phyloP scores from a whole-genome alignment of 2,113 vertebrate species.

The Otus sunia region DNA sequence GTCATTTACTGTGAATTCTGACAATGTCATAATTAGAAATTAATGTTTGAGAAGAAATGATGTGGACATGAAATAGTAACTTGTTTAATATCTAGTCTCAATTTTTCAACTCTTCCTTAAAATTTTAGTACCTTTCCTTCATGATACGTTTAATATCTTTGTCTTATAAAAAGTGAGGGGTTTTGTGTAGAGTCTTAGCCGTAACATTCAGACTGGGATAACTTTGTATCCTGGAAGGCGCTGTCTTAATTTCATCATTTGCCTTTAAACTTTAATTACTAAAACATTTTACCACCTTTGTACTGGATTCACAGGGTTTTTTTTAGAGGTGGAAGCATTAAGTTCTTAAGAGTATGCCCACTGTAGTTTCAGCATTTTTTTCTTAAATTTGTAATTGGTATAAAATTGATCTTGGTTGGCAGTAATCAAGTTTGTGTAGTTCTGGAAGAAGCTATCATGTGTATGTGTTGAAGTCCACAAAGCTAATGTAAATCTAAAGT shows the following conservation, averaged over 20 bases:
- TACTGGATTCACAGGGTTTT: neutral
- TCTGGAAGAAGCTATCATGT: neutral
- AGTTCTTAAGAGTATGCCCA: neutral
- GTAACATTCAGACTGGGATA: neutral
- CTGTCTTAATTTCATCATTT: neutral
- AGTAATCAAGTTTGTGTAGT: neutral
- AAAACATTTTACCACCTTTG: neutral
- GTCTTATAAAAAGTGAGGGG: neutral
- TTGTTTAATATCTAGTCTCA: neutral
- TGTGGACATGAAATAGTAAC: neutral
- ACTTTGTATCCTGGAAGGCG: neutral
- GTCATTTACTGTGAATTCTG: neutral
- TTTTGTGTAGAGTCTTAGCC: neutral
- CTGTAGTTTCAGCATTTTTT: neutral
- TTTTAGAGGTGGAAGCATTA: neutral
- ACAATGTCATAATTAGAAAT: neutral
- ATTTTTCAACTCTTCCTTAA: neutral
- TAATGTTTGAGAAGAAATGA: neutral
- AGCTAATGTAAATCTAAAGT: neutral
- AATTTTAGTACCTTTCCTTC: neutral
- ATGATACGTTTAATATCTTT: accelerated
- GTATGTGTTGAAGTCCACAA: neutral
- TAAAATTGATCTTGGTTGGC: neutral
- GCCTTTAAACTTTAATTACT: neutral
- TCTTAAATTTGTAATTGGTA: neutral